Evolutionary conservation across 92 coral and sea anemone genomes (phyloP).

Genomic region (Micromussa lordhowensis): DNA sequence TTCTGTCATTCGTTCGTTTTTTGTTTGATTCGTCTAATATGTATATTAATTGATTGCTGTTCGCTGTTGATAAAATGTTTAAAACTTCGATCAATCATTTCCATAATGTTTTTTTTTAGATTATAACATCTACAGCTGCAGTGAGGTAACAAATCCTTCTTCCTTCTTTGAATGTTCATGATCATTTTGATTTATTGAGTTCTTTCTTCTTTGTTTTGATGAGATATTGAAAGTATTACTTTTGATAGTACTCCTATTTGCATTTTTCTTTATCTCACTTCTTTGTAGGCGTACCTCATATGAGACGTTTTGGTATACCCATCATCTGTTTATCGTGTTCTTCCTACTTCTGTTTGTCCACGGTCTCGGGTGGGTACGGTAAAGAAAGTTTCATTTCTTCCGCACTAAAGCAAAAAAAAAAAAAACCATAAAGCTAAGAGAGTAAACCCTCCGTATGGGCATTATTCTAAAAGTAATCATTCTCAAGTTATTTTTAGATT

Average conservation of each 20-base stretch:
- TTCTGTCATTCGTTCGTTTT: not conserved
- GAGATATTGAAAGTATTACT: no score
- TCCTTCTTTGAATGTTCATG: no score
- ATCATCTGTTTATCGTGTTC: slow-evolving; percentile 76
- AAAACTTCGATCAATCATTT: not conserved
- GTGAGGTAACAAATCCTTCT: slow-evolving; percentile 60
- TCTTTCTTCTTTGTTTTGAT: no score
- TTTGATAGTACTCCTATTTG: not conserved
- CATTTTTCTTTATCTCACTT: not conserved
- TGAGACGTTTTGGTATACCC: slow-evolving; percentile 86
- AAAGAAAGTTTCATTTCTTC: not conserved
- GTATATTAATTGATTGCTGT: no score
- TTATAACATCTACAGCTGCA: slow-evolving; percentile 59
- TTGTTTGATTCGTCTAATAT: not conserved
- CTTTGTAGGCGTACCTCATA: slow-evolving; percentile 51
- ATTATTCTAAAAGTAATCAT: no score
- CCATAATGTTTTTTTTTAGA: slow-evolving; percentile 21
- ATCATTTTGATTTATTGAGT: not conserved
- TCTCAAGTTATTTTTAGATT: no score
- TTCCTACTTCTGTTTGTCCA: slow-evolving; percentile 74
- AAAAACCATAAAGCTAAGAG: no score
- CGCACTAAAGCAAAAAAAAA: not conserved
- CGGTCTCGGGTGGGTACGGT: slow-evolving; percentile 87
- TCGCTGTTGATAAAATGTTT: not conserved
- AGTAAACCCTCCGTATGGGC: no score